phyloP scores from a whole-genome alignment of 2,797 vertebrate genomes.

The Sebastes taczanowskii region DNA sequence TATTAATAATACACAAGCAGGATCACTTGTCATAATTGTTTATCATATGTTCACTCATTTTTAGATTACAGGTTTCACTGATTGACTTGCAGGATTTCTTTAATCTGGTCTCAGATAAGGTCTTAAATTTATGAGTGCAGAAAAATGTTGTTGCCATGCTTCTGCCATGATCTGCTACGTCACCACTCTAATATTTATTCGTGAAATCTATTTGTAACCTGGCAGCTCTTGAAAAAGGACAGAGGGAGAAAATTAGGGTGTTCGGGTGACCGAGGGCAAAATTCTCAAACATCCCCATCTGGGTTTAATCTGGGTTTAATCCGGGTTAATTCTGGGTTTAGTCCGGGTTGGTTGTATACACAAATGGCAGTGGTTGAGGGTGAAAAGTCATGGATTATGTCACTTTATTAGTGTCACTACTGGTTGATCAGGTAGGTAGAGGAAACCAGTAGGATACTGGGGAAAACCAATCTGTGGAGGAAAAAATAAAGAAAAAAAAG shows the following conservation, averaged over 20 bases:
- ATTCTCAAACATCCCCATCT: constrained; percentile 1
- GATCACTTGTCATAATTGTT: neutral
- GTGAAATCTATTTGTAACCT: neutral
- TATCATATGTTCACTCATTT: no score
- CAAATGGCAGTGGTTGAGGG: neutral
- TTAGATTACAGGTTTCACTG: neutral
- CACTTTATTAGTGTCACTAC: neutral
- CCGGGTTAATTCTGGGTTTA: neutral
- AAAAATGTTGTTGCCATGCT: neutral
- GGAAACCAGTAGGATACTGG: neutral
- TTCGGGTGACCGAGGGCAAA: neutral
- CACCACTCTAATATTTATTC: neutral
- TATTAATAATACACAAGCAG: neutral
- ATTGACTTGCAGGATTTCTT: neutral
- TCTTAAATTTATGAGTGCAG: neutral
- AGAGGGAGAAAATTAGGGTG: neutral
- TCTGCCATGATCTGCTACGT: neutral
- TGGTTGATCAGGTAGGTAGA: neutral
- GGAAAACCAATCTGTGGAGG: neutral
- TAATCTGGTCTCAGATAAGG: neutral
- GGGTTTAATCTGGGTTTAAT: neutral
- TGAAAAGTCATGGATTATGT: neutral
- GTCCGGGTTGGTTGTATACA: neutral
- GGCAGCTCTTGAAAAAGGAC: neutral
- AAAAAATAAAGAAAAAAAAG: neutral